phyloP scores from a whole-genome alignment of 2,797 vertebrate genomes.

The Otolemur crassicaudatus region DNA sequence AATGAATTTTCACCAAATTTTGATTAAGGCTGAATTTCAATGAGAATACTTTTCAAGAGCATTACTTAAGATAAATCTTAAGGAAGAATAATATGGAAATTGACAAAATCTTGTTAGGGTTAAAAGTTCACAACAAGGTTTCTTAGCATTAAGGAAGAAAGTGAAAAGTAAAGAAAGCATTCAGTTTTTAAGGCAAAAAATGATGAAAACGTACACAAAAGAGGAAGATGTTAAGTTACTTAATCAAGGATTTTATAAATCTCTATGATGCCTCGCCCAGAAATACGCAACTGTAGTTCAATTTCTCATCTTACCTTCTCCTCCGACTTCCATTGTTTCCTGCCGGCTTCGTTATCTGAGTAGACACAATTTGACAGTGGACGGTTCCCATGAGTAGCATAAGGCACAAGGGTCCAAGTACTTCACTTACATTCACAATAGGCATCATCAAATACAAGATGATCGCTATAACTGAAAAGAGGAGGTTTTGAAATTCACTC shows the following conservation, averaged over 20 bases:
- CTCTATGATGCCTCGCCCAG: neutral
- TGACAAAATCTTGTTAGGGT: neutral
- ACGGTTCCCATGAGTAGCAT: conserved; percentile 98
- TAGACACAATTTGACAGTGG: conserved; percentile 99
- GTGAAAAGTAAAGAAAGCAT: neutral
- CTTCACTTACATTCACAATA: conserved; percentile 92
- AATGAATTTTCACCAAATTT: conserved; percentile 55
- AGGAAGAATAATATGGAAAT: neutral
- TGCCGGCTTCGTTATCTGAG: conserved; percentile 90
- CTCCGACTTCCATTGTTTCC: conserved; percentile 91
- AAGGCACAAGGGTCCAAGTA: conserved; percentile 95
- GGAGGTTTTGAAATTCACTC: neutral
- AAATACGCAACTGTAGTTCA: neutral
- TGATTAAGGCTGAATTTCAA: conserved; percentile 35
- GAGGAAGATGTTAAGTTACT: neutral
- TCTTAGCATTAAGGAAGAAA: conserved; percentile 9
- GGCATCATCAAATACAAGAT: conserved; percentile 93
- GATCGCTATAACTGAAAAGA: conserved; percentile 91
- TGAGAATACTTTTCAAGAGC: neutral
- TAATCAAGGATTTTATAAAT: neutral
- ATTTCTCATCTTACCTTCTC: conserved; percentile 89
- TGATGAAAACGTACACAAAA: neutral
- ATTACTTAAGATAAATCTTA: conserved; percentile 47
- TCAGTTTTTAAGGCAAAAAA: neutral
- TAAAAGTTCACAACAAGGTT: neutral